Base-by-base conservation (phyloP, 2,888 invertebrate genomes). In the Euzophera pinguis region DNA sequence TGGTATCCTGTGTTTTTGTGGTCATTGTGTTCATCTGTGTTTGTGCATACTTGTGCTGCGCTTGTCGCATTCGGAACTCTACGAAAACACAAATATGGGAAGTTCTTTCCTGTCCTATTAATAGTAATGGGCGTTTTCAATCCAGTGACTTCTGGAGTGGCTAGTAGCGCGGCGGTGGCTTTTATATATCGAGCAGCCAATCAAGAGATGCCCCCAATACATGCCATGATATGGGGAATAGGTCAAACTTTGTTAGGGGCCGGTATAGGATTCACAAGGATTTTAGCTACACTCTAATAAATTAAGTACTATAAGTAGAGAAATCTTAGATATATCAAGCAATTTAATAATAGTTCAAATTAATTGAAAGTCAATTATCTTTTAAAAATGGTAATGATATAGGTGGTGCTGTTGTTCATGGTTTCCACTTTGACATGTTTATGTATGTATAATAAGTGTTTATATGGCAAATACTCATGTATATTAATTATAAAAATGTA, bases 1-100 rank as follows among this genome's bases (percentile, higher is more conserved):
- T 98, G 98, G 98, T 98, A 98, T 84, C 96, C 97, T 77, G 95
- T 98, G 78, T 98, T 98, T 89, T 91, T 98, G 71, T 98, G 98
- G 98, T 97, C 97, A 56, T 91, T 98, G 73, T 96, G 97, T 81
- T 98, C 98, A 10, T 98, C 98, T 49, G 93, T 98, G 72, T 94
- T 98, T 77, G 96, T 98, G 63, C 98, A 98, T 84, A 95, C 94
- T 50, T 95, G 97, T 78, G 98, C 98, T 53, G 97, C 97, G 52
- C 88, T 96, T 51, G 96, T 98, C 63, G 96, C 98, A 47, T 97
- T 98, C 78, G 95, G 95, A 59, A 97, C 97, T 47, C 91, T 98
- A 66, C 92, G 98, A 57, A 98, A 97, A 91, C 98, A 98, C 84
- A 97, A 96, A 85, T 96, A 97, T 82, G 98, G 98, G 59, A 96